Percentiles rank a stretch among this genome's conserved stretches.
Evolutionary conservation across 1,140 invertebrate species (phyloP).

Genomic region (Trichonephila inaurata): DNA sequence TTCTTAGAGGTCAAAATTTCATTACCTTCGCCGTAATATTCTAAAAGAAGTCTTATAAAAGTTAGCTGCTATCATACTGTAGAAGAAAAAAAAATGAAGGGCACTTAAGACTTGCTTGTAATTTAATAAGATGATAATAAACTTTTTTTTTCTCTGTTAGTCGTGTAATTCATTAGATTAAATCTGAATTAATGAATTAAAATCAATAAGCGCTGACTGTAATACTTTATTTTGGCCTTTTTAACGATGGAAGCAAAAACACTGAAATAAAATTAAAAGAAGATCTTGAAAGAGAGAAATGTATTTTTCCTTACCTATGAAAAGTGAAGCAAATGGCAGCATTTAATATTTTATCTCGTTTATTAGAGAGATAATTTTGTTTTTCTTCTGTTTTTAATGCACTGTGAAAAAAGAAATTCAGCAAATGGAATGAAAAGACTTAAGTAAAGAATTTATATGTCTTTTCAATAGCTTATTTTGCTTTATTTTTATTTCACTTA

Average conservation of each 20-base stretch:
- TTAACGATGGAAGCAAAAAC: not conserved
- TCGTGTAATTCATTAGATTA: conserved; percentile 28
- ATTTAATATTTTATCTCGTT: too few relatives aligned
- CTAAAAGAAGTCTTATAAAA: not conserved
- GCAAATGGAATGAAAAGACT: too few relatives aligned
- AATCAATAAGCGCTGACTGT: not conserved
- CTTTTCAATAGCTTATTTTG: too few relatives aligned
- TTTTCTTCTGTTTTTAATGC: too few relatives aligned
- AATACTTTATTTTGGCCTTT: not conserved
- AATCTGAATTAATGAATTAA: conserved; percentile 36
- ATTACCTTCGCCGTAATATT: conserved; percentile 3
- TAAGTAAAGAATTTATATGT: too few relatives aligned
- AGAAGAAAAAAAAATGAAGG: not conserved
- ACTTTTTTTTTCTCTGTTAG: not conserved
- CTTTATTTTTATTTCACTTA: too few relatives aligned
- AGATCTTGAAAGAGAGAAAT: too few relatives aligned
- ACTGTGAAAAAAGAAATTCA: too few relatives aligned
- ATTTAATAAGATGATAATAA: conserved; percentile 42
- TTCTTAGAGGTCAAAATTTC: conserved; percentile 27
- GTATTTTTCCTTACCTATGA: too few relatives aligned
- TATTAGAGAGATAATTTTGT: too few relatives aligned
- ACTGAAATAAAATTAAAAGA: not conserved
- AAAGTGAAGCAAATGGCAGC: too few relatives aligned
- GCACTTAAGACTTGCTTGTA: conserved; percentile 18
- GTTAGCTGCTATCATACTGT: not conserved